Percentiles rank a stretch among this genome's conserved stretches.
Evolutionary conservation across 2,888 invertebrate genomes (phyloP).

Genomic region (Pyrgus malvae): DNA sequence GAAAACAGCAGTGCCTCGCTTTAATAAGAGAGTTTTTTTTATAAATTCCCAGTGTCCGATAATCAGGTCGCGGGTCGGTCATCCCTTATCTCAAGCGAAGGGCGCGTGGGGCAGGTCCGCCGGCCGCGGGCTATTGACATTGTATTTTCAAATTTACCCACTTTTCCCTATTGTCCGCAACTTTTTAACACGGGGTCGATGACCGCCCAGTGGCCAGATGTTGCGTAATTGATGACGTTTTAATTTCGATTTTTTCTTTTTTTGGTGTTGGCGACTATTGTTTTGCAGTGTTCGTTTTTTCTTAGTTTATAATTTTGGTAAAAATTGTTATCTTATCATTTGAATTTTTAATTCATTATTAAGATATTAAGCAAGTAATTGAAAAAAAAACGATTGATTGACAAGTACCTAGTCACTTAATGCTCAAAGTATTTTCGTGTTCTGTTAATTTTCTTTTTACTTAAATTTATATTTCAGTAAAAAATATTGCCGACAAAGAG

Average conservation of each 20-base stretch:
- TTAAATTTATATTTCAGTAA: too few relatives aligned
- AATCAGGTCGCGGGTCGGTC: constrained; percentile 55
- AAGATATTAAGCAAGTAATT: too few relatives aligned
- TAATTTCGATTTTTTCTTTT: not conserved
- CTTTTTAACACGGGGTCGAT: constrained; percentile 74
- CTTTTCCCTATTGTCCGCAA: constrained; percentile 78
- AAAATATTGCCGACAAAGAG: too few relatives aligned
- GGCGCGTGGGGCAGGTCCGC: constrained; percentile 80
- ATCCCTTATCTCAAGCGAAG: constrained; percentile 81
- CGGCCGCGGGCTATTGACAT: constrained; percentile 80
- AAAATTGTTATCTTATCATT: too few relatives aligned
- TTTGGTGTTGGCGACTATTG: not conserved
- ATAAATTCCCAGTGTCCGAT: constrained; percentile 22
- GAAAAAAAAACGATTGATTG: too few relatives aligned
- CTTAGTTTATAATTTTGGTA: too few relatives aligned
- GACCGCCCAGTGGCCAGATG: constrained; percentile 27
- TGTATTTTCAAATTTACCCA: constrained; percentile 79
- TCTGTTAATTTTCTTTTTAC: too few relatives aligned
- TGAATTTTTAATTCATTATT: too few relatives aligned
- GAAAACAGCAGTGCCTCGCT: not conserved
- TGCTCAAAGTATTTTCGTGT: too few relatives aligned
- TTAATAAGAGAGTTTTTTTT: not conserved
- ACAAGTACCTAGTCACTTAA: too few relatives aligned
- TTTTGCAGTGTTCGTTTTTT: too few relatives aligned
- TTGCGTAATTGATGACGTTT: constrained; percentile 11